Base-by-base conservation (phyloP, 1,140 invertebrate genomes). In the Drosophila ananassae region DNA sequence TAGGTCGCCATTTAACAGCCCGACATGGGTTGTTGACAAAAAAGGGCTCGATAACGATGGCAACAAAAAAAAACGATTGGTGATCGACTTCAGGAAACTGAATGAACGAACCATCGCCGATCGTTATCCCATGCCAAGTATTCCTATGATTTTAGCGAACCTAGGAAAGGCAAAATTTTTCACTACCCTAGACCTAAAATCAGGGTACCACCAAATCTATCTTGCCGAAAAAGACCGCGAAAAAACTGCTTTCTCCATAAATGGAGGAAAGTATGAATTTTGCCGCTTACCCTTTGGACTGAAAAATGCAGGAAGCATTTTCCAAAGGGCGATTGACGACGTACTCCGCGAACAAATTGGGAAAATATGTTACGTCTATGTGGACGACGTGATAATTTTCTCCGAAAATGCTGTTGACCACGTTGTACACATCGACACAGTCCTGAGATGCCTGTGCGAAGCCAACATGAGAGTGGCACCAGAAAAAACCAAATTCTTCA, bases 71-170 rank as follows among this genome's bases (percentile, higher is more conserved):
- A 76, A 77, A 60, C 24, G 91, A 21, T 55, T 92, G 21, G 91
- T 92, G 2, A 76, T 92, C 12, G 91, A 92, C 63, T 92, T 81
- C 53, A 64, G 83, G 25, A 89, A 85, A 66, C 44, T 92, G 10
- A 92, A 92, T 47, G 68, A 81, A 28, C 83, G 68, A 59, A 92
- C 80, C 2, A 78, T 89, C 7, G 71, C 56, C 7, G 89, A 91
- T 57, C 73, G 58, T 25, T 94, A 93, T 79, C 93, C 93, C 3
- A 76, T 95, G 10, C 94, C 93, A 2, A 87, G 92, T n/a, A 93
- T 94, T 10, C 34, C 32, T 13, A 64, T 55, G 21, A 72, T 78
- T 37, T 46, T 78, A 54, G 34, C 73, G 10, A 67, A 73, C n/a
- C 25, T 74, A 13, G 61, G 50, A 12, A 62, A 68, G 8, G 25